phyloP scores from a whole-genome alignment of 2,888 invertebrate genomes.

The Morpho helenor region DNA sequence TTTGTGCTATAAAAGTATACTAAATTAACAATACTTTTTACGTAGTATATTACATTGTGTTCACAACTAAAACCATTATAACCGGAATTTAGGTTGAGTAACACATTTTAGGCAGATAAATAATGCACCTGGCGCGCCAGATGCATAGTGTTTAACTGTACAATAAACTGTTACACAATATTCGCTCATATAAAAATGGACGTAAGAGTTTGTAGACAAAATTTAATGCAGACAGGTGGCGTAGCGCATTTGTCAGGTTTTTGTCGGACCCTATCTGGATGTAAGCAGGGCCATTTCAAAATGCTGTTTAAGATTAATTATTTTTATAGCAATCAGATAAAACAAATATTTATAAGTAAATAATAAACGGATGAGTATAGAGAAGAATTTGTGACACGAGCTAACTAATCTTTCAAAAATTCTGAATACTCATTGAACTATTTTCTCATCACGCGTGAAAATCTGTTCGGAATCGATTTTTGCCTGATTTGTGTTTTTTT shows the following conservation, averaged over 20 bases:
- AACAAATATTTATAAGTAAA: too few relatives aligned
- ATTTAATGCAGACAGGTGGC: conserved; percentile 16
- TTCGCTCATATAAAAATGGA: conserved; percentile 13
- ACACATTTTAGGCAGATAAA: conserved; percentile 18
- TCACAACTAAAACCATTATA: background rate
- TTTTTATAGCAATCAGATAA: too few relatives aligned
- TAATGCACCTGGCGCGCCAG: conserved; percentile 25
- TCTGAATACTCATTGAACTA: too few relatives aligned
- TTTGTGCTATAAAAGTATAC: too few relatives aligned
- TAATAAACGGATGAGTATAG: too few relatives aligned
- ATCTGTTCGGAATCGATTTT: too few relatives aligned
- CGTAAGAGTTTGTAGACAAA: conserved; percentile 11
- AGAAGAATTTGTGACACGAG: too few relatives aligned
- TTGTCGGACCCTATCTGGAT: conserved; percentile 9
- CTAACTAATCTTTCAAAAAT: too few relatives aligned
- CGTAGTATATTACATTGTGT: too few relatives aligned
- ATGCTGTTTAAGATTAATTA: background rate
- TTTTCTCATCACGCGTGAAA: too few relatives aligned
- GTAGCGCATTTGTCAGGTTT: conserved; percentile 18
- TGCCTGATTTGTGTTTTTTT: too few relatives aligned
- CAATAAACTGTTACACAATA: conserved; percentile 20
- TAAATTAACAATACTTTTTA: too few relatives aligned
- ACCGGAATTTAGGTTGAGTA: conserved; percentile 6
- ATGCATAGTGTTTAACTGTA: conserved; percentile 18
- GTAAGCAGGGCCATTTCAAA: background rate